phyloP scores from a whole-genome alignment of 2,888 invertebrate species.

The Spatulosminthurus flaviceps region DNA sequence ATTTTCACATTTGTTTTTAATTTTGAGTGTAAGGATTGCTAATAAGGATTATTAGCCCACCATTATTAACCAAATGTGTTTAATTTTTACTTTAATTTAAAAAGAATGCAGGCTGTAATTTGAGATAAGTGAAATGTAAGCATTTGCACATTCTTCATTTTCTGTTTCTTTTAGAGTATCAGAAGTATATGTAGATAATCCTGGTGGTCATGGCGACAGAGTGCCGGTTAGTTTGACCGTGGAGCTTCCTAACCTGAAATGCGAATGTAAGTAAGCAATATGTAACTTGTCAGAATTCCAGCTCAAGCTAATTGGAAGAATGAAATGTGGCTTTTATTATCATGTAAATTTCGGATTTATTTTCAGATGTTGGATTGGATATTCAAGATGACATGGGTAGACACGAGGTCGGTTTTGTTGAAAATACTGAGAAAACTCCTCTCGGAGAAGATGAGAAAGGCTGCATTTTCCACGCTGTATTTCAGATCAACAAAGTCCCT shows the following conservation, averaged over 20 bases:
- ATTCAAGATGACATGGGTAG: conserved; percentile 72
- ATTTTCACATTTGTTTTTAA: too few relatives aligned
- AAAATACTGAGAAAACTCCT: conserved; percentile 69
- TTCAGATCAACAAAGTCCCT: conserved; percentile 68
- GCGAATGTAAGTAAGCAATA: conserved; percentile 68
- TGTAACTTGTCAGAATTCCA: neutral
- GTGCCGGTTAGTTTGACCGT: conserved; percentile 70
- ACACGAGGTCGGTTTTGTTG: conserved; percentile 72
- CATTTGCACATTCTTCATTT: too few relatives aligned
- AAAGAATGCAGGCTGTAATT: too few relatives aligned
- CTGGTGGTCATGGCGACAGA: conserved; percentile 68
- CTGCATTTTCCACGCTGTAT: conserved; percentile 69
- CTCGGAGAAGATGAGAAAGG: conserved; percentile 66
- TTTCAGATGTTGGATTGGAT: conserved; percentile 69
- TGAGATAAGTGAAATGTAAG: too few relatives aligned
- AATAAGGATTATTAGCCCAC: neutral
- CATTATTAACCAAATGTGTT: neutral
- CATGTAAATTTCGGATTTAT: conserved; percentile 1
- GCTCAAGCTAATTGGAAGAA: neutral
- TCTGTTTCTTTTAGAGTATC: conserved; percentile 66
- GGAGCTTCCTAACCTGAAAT: conserved; percentile 68
- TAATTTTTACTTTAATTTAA: conserved; percentile 11
- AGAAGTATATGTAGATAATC: conserved; percentile 71
- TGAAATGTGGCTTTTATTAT: too few relatives aligned
- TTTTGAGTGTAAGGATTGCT: too few relatives aligned